Conservation (phyloP, 2,113 vertebrate genomes). For the Thoracochromis brauschi region DNA sequence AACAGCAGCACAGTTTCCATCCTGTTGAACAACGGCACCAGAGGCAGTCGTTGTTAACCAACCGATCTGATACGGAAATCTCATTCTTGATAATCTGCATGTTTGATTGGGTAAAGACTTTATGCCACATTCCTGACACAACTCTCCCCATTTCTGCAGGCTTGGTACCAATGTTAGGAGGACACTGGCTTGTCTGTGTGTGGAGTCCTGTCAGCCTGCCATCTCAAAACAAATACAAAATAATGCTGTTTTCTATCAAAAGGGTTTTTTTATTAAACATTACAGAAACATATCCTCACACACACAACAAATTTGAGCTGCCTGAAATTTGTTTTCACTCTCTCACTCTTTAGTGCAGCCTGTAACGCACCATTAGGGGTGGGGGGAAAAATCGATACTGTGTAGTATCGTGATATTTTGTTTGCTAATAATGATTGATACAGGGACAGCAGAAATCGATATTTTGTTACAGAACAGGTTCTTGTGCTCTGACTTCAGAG, state of each 20-base stretch:
- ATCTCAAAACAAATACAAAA: not conserved
- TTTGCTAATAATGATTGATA: no score
- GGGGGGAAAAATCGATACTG: no score
- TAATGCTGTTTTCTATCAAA: not conserved
- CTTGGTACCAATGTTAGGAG: not conserved
- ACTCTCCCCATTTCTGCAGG: not conserved
- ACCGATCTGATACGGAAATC: not conserved
- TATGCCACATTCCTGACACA: not conserved
- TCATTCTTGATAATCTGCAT: not conserved
- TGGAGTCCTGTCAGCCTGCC: not conserved
- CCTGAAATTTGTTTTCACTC: not conserved
- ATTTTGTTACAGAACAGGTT: no score
- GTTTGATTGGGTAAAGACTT: not conserved
- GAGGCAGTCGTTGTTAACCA: not conserved
- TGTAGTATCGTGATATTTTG: no score
- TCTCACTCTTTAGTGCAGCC: not conserved
- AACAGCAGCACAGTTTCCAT: not conserved
- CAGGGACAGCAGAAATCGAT: no score
- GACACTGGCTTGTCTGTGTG: not conserved
- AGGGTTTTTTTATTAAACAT: rapidly evolving
- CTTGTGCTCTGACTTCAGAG: no score
- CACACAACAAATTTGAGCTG: not conserved
- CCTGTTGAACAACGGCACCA: not conserved
- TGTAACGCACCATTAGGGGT: not conserved
- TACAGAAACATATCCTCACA: not conserved